Conservation (phyloP, 2,113 vertebrate genomes). For the Gavia stellata region DNA sequence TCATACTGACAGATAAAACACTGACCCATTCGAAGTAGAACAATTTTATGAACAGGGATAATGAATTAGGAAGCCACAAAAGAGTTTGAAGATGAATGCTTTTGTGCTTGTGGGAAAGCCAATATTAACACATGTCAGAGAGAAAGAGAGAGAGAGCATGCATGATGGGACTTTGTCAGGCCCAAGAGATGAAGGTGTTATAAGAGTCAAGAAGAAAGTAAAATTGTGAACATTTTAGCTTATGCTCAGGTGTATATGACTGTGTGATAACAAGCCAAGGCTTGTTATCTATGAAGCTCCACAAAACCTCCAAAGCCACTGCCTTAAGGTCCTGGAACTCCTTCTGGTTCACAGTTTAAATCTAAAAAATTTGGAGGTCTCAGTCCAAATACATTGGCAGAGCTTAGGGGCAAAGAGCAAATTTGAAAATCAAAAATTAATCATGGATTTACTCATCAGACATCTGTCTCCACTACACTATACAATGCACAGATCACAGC, state of each 20-base stretch:
- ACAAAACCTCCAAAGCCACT: not conserved
- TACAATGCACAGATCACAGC: not conserved
- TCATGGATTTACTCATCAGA: not conserved
- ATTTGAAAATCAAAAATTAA: not conserved
- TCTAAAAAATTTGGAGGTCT: not conserved
- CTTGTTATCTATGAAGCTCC: not conserved
- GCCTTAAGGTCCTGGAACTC: not conserved
- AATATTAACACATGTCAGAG: not conserved
- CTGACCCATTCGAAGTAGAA: not conserved
- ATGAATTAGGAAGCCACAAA: not conserved
- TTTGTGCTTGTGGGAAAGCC: not conserved
- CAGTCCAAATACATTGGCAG: not conserved
- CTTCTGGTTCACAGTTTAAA: not conserved
- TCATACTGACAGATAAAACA: not conserved
- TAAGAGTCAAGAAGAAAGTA: not conserved
- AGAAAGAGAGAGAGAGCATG: not conserved
- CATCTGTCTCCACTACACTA: not conserved
- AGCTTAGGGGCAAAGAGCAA: not conserved
- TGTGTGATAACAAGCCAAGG: not conserved
- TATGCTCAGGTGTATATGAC: not conserved
- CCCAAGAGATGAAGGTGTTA: not conserved
- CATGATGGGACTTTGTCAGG: not conserved
- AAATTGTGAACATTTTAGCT: not conserved
- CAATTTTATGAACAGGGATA: not conserved
- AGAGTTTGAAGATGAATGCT: not conserved